Conservation (phyloP, 2,797 vertebrate genomes). For the Rhinogobio ventralis region DNA sequence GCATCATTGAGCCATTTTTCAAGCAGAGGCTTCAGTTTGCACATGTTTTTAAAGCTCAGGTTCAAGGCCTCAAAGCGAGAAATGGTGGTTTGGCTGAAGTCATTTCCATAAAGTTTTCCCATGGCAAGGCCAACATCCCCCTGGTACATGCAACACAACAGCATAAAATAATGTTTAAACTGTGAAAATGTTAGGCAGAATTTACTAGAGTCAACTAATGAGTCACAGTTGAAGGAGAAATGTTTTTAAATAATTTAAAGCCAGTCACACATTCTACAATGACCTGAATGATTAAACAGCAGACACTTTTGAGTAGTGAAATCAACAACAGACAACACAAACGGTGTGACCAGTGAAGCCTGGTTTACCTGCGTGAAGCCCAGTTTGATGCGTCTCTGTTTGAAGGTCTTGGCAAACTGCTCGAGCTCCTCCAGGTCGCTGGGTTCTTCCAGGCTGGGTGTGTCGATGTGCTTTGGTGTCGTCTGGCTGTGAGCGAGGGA, state of each 20-base stretch:
- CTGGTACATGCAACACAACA: constrained; percentile 66
- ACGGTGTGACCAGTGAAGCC: background rate
- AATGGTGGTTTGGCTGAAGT: constrained; percentile 99
- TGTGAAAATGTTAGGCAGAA: background rate
- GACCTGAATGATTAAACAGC: background rate
- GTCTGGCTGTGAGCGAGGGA: constrained; percentile 94
- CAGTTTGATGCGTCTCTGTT: constrained; percentile 99
- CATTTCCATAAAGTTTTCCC: constrained; percentile 99
- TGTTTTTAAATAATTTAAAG: background rate
- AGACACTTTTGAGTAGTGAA: background rate
- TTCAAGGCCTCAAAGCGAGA: constrained; percentile 99
- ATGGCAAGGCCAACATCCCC: constrained; percentile 93
- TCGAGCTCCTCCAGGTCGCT: constrained; percentile 99
- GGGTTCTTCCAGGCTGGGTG: constrained; percentile 96
- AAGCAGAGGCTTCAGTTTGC: constrained; percentile 99
- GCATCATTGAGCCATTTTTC: constrained; percentile 99
- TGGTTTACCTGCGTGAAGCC: constrained; percentile 95
- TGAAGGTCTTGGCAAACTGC: constrained; percentile 99
- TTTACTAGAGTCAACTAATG: background rate
- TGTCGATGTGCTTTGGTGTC: constrained; percentile 96
- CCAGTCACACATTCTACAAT: background rate
- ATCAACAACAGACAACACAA: constrained; percentile 4
- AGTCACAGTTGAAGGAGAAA: background rate
- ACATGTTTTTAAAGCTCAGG: constrained; percentile 99
- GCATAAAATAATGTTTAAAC: background rate